These are phyloP conservation scores for Nymphalis c-album DNA, from an alignment of 2,888 invertebrate genomes.

Conservation along the genomic window DNA sequence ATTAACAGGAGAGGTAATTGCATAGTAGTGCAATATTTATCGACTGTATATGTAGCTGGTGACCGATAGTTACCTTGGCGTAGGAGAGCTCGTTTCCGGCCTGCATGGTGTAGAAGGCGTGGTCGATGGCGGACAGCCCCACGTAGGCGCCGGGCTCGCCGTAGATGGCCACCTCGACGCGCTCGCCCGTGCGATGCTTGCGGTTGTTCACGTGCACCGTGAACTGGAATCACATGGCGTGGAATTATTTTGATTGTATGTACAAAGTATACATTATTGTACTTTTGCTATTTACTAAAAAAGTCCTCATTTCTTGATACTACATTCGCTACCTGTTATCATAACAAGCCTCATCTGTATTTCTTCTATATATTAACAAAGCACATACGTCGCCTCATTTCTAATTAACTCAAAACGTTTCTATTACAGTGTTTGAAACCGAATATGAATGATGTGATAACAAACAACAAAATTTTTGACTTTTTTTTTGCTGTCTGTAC, in stretches of 20 bases:
- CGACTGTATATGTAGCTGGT: constrained; percentile 56
- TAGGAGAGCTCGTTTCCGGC: constrained; percentile 95
- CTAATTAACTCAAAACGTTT: too few species aligned
- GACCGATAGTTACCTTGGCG: constrained; percentile 82
- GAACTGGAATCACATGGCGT: constrained; percentile 75
- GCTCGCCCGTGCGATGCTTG: constrained; percentile 95
- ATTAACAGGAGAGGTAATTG: background rate
- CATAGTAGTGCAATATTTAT: background rate
- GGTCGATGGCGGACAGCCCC: constrained; percentile 93
- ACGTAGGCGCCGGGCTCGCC: constrained; percentile 98
- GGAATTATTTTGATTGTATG: background rate
- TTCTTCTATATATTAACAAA: too few species aligned
- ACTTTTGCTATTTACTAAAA: too few species aligned
- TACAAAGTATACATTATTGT: too few species aligned
- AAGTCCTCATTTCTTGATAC: too few species aligned
- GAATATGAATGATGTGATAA: too few species aligned
- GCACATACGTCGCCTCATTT: too few species aligned
- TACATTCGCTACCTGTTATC: too few species aligned
- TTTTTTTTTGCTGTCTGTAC: too few species aligned
- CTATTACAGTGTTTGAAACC: too few species aligned
- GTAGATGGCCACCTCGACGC: constrained; percentile 95
- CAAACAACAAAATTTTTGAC: too few species aligned
- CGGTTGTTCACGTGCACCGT: constrained; percentile 94
- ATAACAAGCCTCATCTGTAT: too few species aligned
- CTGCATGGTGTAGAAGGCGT: constrained; percentile 95